These are phyloP conservation scores for Mactra quadrangularis DNA, from an alignment of 1,140 invertebrate species.

Conservation along the genomic window DNA sequence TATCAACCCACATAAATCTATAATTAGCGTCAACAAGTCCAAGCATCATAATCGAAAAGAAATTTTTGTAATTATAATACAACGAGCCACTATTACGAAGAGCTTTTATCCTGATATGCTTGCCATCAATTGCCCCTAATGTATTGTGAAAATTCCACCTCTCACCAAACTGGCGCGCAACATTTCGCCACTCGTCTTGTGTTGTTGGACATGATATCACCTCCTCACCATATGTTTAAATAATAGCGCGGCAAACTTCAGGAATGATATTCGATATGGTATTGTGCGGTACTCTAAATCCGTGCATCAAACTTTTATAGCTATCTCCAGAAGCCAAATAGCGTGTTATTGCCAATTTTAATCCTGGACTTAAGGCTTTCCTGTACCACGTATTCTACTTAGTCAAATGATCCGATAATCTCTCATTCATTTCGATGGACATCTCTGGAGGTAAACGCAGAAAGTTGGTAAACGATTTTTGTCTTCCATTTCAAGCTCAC, in stretches of 20 bases:
- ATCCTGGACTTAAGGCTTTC: not conserved
- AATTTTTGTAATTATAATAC: conserved; percentile 81
- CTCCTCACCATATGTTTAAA: conserved; percentile 32
- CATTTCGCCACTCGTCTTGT: conserved; percentile 38
- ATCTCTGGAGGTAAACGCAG: conserved; percentile 3
- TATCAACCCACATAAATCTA: conserved; percentile 74
- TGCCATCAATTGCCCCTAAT: conserved; percentile 78
- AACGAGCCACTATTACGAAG: conserved; percentile 73
- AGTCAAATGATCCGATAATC: no score
- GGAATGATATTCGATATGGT: conserved; percentile 52
- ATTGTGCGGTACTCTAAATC: conserved; percentile 58
- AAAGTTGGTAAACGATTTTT: not conserved
- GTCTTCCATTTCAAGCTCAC: not conserved
- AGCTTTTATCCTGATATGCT: conserved; percentile 81
- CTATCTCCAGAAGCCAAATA: conserved; percentile 54
- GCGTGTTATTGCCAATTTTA: conserved; percentile 71
- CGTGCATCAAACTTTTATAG: conserved; percentile 44
- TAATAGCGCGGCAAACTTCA: conserved; percentile 58
- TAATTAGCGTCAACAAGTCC: conserved; percentile 81
- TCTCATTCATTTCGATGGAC: no score
- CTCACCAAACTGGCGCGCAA: conserved; percentile 26
- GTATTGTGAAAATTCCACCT: conserved; percentile 59
- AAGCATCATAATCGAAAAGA: conserved; percentile 78
- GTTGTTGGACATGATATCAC: conserved; percentile 5
- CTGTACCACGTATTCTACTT: no score